These are phyloP conservation scores for Drosophila littoralis DNA, from an alignment of 1,140 invertebrate species.

Conservation along the genomic window DNA sequence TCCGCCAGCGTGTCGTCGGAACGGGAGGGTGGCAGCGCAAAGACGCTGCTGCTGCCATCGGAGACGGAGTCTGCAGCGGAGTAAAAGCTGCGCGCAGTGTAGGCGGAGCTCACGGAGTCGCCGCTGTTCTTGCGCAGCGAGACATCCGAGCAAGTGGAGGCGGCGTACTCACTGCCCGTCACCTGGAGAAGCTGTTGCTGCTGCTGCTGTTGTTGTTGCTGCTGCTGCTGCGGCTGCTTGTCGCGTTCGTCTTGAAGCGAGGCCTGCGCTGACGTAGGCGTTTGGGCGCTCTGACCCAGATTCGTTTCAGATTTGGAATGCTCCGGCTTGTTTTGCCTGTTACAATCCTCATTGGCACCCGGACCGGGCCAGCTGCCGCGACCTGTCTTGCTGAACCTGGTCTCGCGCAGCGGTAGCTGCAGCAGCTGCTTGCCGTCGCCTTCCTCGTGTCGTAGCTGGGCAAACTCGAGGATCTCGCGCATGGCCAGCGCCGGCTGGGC, in stretches of 20 bases:
- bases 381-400: conserved; percentile 90
- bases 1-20: conserved; percentile 91
- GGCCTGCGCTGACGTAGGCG: conserved; percentile 27
- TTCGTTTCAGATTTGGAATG: conserved; percentile 94
- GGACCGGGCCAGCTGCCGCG: conserved; percentile 93
- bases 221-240: conserved; percentile 20
- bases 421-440: conserved; percentile 85
- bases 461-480: conserved; percentile 74
- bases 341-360: conserved; percentile 85
- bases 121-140: conserved; percentile 88
- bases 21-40: conserved; percentile 89
- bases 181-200: conserved; percentile 85
- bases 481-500: conserved; percentile 68
- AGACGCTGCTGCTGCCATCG: conserved; percentile 64
- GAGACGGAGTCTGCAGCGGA: conserved; percentile 66
- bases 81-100: conserved; percentile 76
- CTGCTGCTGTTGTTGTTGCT: conserved; percentile 64
- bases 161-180: conserved; percentile 79
- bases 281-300: conserved; percentile 85
- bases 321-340: conserved; percentile 85
- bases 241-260: conserved; percentile 21
- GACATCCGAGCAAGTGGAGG: conserved; percentile 83
- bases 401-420: conserved; percentile 89
- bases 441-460: conserved; percentile 23
- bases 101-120: conserved; percentile 85